These are phyloP conservation scores for Ahaetulla prasina DNA, from an alignment of 2,113 vertebrate genomes.

Conservation along the genomic window DNA sequence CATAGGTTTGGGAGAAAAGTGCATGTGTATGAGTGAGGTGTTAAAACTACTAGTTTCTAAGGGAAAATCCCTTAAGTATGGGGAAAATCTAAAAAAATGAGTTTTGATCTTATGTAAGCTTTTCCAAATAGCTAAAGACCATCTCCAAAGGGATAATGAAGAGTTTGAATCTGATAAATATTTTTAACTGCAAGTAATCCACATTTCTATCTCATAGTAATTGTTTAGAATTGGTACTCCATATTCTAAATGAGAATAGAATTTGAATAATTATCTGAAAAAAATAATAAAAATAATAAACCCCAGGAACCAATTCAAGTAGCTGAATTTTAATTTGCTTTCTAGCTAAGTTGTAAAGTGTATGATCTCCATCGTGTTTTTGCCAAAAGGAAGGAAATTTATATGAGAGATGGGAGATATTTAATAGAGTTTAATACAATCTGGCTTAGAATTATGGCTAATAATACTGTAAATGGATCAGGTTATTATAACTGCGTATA, in stretches of 20 bases:
- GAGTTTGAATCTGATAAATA: not conserved
- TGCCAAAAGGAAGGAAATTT: not conserved
- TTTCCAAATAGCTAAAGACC: not conserved
- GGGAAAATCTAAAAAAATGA: not conserved
- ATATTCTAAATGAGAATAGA: slow-evolving; percentile 2
- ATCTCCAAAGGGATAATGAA: not conserved
- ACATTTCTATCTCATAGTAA: not conserved
- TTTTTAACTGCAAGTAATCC: not conserved
- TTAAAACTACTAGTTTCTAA: not conserved
- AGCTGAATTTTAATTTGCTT: not conserved
- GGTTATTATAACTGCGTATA: not conserved
- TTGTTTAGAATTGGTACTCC: slow-evolving; percentile 21
- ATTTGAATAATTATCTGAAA: slow-evolving; percentile 8
- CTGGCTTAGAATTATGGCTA: not conserved
- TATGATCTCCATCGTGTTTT: not conserved
- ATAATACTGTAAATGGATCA: not conserved
- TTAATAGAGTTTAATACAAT: slow-evolving; percentile 7
- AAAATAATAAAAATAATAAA: slow-evolving; percentile 20
- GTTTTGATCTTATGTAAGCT: not conserved
- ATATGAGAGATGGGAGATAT: not conserved
- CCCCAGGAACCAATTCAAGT: slow-evolving; percentile 13
- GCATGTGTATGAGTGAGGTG: not conserved
- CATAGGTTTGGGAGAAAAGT: not conserved
- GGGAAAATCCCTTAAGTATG: not conserved
- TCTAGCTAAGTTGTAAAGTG: not conserved